Evolutionary conservation across 2,888 invertebrate genomes (phyloP), one percentile per base, ranked within the genome.

Genomic region (Caenorhabditis sinica): DNA sequence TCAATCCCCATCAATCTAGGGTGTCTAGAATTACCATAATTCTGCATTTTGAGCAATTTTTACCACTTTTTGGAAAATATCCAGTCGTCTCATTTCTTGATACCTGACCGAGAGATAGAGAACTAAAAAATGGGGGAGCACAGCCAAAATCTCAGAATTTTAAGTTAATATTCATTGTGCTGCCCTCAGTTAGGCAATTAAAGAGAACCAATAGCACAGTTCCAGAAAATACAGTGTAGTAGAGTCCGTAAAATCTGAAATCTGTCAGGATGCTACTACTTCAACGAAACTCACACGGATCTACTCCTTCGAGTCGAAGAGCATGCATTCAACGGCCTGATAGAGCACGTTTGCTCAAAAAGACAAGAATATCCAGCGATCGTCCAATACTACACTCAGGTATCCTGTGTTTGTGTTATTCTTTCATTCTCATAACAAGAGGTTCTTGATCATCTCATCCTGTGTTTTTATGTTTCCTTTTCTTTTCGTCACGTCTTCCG

Each of bases 371-470:
- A 90, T 72, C 92, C 92, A 11, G 92, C 91, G 23, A 65, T 89
- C 53, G 90, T 92, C 11, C 92, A 92, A 77, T 92, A 92, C 71
- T 90, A 88, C 69, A 88, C 91, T 5, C 87, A 90, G 86, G 84
- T 83, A 68, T 13, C 30, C 11, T 17, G 43, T 2, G 13, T 53
- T 17, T 25, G 33, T 56, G 4, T 72, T 60, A 17, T 45, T 5
- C 23, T 20, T 63, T 66, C 30, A 25, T 56, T 20, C 25, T 40
- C 58, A 28, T n/a, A 20, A 53, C 43, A 17, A 56, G n/a, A 20
- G 23, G 20, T 28, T 63, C 63, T 40, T 43, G 25, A 20, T 28
- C 28, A 66, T 66, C 30, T 66, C 45, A 28, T 65, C 23, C 23
- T 9, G 43, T n/a, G 25, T 66, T 75, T 65, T 43, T 43, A 25